Evolutionary conservation across 2,113 vertebrate species (phyloP), one percentile per base, ranked within the genome.

Genomic region (Scytalopus superciliaris): DNA sequence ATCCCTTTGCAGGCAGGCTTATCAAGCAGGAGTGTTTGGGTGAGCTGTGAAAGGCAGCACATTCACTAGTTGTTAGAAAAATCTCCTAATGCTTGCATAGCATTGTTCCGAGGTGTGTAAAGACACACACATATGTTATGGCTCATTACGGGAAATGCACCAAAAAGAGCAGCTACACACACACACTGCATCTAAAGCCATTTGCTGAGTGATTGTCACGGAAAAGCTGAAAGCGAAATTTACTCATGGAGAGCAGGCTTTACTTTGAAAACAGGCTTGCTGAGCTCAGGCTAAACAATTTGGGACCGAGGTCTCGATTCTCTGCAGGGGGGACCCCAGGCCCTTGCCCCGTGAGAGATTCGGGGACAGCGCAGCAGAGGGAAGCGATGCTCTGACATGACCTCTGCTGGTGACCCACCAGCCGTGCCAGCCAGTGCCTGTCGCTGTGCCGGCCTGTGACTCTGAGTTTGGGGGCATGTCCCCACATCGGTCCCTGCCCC

Each of bases 321-420:
- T 31, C 75, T 23, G 42, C 31, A 35, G 87, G 53, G 87, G 40
- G 62, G 62, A 82, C n/a, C 30, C 72, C 57, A 40, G 78, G 70
- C 60, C 87, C 60, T 74, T 62, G 44, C 37, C 52, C 84, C 60
- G 6, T 49, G 18, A 19, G 64, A 64, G 35, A 15, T 22, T 37
- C 53, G 2, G 62, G 35, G 59, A 50, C 42, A 74, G 17, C 0
- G 0, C n/a, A 45, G 78, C 57, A 53, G 64, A 83, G 27, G 49
- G 64, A 50, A 31, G 50, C 0, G 0, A 45, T 3, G 3, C 2
- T 3, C 21, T 0, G 4, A 8, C 1, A 2, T 1, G 14, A 56
- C 30, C 62, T 5, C 35, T 3, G 9, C 56, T 23, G 30, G 15
- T 19, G 40, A 22, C 63, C 56, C 1, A 0, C 27, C 56, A 49